phyloP scores from a whole-genome alignment of 2,113 vertebrate species.

The Zapornia atra region DNA sequence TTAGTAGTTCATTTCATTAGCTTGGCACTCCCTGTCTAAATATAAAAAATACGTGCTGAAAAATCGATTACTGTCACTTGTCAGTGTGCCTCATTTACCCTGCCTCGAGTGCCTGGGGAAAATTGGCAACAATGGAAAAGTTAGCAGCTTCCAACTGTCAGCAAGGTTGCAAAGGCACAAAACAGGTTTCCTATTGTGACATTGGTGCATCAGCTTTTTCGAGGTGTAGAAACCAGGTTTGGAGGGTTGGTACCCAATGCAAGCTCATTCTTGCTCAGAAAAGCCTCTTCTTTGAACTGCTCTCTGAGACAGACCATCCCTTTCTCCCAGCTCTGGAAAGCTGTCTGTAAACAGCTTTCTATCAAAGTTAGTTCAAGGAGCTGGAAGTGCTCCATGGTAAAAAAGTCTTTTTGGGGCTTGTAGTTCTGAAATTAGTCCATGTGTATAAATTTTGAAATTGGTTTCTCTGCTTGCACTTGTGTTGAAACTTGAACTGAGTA shows the following conservation, averaged over 20 bases:
- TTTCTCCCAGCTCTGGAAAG: background rate
- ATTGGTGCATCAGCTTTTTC: background rate
- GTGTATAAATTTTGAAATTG: background rate
- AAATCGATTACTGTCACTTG: constrained; percentile 53
- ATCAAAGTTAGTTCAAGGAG: background rate
- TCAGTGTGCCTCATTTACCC: constrained; percentile 53
- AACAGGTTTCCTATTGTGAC: background rate
- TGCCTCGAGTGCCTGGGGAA: background rate
- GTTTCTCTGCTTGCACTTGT: background rate
- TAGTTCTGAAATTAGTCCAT: background rate
- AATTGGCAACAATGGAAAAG: constrained; percentile 40
- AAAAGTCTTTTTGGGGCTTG: background rate
- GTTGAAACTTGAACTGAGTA: background rate
- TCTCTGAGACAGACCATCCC: background rate
- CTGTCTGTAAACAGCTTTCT: background rate
- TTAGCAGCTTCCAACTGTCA: background rate
- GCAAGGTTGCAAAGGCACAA: background rate
- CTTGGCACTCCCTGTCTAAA: constrained; percentile 24
- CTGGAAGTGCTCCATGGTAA: background rate
- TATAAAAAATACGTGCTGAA: constrained; percentile 42
- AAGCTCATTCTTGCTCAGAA: background rate
- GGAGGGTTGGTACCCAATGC: background rate
- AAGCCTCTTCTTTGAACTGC: background rate
- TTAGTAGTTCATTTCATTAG: constrained; percentile 35
- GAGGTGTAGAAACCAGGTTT: background rate